Evolutionary conservation across 2,797 vertebrate species (phyloP), one percentile per base, ranked within the genome.

Genomic region (Acrocephalus scirpaceus): DNA sequence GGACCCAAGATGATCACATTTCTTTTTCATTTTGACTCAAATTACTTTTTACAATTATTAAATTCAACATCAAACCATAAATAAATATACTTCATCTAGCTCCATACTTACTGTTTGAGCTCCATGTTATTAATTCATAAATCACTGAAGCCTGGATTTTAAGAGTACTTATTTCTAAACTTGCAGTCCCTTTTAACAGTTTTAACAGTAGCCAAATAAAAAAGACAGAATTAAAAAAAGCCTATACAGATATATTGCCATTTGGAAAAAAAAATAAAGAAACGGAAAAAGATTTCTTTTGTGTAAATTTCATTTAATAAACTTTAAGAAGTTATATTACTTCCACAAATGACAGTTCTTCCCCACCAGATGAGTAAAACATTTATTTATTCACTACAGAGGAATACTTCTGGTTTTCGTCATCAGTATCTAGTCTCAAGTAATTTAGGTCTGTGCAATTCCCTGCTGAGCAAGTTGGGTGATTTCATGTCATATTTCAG

Each of bases 41-140:
- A 88, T 92, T 91, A 74, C 89, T 65, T 95, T 91, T 88, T 88
- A 51, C 42, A 93, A 91, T 93, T 92, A 85, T 92, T 92, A 92
- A 94, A 96, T 90, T 72, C 66, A 51, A 58, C 0, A 5, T 84
- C 92, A 94, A 90, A 36, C 11, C 30, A 88, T 66, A 95, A 94
- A 92, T 74, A 92, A 92, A 93, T 80, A 65, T 77, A 54, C 13
- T 90, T 87, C 29, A 47, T 92, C 69, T 58, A 73, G 11, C 50
- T 74, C 25, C 14, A 36, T 92, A 73, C 27, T 42, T 71, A 44
- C 42, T 83, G 20, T 60, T 94, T 74, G 47, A 92, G 27, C 5
- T 88, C 51, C 18, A 18, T 25, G 58, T 83, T 95, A 96, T 94
- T 94, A 94, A 94, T 96, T 91, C 87, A 95, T 96, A 96, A 92